These are phyloP conservation scores for Drosophila pseudotakahashii DNA, from an alignment of 2,888 invertebrate species.

Conservation along the genomic window DNA sequence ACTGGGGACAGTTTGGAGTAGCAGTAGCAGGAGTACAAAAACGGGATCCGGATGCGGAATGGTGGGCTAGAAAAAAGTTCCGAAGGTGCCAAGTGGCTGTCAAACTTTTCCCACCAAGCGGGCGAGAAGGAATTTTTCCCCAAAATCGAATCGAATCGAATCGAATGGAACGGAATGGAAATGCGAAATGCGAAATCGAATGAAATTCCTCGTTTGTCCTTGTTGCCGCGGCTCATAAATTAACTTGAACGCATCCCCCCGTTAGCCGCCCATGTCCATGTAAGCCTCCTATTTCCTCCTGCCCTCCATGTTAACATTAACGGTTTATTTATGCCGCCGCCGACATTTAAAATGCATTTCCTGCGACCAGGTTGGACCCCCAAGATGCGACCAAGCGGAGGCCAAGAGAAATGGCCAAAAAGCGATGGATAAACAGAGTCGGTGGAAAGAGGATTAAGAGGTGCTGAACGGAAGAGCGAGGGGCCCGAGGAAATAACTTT, in stretches of 20 bases:
- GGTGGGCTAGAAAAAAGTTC: slow-evolving; percentile 60
- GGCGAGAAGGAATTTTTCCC: slow-evolving; percentile 21
- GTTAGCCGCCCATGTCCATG: not conserved
- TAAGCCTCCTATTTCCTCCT: slow-evolving; percentile 5
- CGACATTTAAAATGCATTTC: slow-evolving; percentile 77
- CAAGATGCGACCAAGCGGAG: slow-evolving; percentile 15
- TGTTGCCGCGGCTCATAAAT: slow-evolving; percentile 67
- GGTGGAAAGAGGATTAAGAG: slow-evolving; percentile 7
- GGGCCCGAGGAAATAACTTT: slow-evolving; percentile 51
- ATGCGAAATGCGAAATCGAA: slow-evolving; percentile 55
- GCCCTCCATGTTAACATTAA: slow-evolving; percentile 60
- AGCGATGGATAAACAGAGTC: slow-evolving; percentile 30
- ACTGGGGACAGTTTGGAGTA: slow-evolving; percentile 31
- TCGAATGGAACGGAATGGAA: slow-evolving; percentile 72
- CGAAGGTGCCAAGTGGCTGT: slow-evolving; percentile 79
- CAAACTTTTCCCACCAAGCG: slow-evolving; percentile 63
- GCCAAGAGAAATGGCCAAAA: slow-evolving; percentile 42
- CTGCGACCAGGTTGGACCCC: slow-evolving; percentile 44
- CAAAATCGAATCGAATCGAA: slow-evolving; percentile 55
- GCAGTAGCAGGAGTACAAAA: slow-evolving; percentile 25
- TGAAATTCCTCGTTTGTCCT: slow-evolving; percentile 52
- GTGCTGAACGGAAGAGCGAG: not conserved
- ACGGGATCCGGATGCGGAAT: slow-evolving; percentile 13
- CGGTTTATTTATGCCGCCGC: slow-evolving; percentile 74
- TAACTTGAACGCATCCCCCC: slow-evolving; percentile 65